These are phyloP conservation scores for Gymnobelideus leadbeateri DNA, from an alignment of 2,113 vertebrate genomes.

Conservation along the genomic window DNA sequence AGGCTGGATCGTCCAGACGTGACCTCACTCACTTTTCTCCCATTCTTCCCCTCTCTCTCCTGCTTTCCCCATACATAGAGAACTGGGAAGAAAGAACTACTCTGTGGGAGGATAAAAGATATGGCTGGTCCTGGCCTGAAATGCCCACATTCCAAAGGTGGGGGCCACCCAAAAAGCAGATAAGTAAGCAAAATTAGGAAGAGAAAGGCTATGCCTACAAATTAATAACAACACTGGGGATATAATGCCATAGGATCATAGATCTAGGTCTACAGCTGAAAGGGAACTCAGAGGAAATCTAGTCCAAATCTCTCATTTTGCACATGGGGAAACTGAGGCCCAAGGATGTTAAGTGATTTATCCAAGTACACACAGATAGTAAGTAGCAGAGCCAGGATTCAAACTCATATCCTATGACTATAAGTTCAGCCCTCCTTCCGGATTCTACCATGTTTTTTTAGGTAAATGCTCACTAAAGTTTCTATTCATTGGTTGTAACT, in stretches of 20 bases:
- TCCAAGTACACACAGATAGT: neutral
- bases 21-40: neutral
- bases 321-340: neutral
- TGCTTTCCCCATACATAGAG: neutral
- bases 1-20: neutral
- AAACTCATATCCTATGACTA: neutral
- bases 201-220: neutral
- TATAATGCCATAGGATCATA: neutral
- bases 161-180: neutral
- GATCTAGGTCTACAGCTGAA: neutral
- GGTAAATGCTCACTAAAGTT: neutral
- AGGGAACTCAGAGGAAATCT: neutral
- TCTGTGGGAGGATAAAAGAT: neutral
- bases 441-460: neutral
- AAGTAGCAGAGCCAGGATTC: constrained; percentile 20
- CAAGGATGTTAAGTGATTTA: neutral
- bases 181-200: neutral
- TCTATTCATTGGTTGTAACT: neutral
- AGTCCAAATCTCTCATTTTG: neutral
- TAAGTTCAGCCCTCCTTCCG: neutral
- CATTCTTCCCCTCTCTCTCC: neutral
- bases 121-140: neutral
- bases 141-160: neutral
- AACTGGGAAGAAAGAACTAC: neutral
- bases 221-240: neutral